A percentile compares a stretch with the other conserved stretches of the same genome.
phyloP scores from a whole-genome alignment of 1,140 invertebrate species.

The Drosophila willistoni region DNA sequence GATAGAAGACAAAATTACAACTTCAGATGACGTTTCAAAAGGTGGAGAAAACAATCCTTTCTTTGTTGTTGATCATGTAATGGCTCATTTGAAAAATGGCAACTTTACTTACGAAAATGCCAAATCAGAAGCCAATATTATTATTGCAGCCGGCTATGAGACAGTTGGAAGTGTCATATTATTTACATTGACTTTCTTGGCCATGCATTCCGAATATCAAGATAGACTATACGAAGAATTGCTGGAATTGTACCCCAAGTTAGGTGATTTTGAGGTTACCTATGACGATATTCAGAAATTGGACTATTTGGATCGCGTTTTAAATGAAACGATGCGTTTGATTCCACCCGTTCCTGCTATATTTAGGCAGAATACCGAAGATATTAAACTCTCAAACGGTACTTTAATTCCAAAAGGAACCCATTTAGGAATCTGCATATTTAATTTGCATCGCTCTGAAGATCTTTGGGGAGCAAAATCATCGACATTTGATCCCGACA shows the following conservation, averaged over 20 bases:
- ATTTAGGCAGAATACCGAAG: conserved; percentile 23
- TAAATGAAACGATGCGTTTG: conserved; percentile 86
- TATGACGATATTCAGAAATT: conserved; percentile 85
- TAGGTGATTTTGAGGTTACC: conserved; percentile 80
- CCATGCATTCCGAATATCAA: conserved; percentile 83
- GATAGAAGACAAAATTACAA: no score
- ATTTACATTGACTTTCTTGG: conserved; percentile 50
- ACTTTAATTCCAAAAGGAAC: conserved; percentile 44
- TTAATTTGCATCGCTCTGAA: conserved; percentile 50
- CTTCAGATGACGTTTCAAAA: background rate
- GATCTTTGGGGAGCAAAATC: conserved; percentile 63
- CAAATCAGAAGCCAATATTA: conserved; percentile 48
- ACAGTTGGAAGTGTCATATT: conserved; percentile 50
- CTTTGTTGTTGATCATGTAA: conserved; percentile 32
- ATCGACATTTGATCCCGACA: conserved; percentile 65
- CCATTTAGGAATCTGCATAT: conserved; percentile 47
- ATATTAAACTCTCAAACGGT: conserved; percentile 51
- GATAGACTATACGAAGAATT: conserved; percentile 86
- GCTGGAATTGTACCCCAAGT: conserved; percentile 84
- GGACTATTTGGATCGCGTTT: conserved; percentile 86
- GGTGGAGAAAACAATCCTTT: background rate
- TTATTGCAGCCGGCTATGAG: conserved; percentile 60
- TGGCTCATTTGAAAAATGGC: conserved; percentile 38
- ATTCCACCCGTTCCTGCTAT: conserved; percentile 60
- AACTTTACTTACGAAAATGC: conserved; percentile 45